Base-by-base conservation (phyloP, 2,113 vertebrate species). In the Sinocyclocheilus grahami region DNA sequence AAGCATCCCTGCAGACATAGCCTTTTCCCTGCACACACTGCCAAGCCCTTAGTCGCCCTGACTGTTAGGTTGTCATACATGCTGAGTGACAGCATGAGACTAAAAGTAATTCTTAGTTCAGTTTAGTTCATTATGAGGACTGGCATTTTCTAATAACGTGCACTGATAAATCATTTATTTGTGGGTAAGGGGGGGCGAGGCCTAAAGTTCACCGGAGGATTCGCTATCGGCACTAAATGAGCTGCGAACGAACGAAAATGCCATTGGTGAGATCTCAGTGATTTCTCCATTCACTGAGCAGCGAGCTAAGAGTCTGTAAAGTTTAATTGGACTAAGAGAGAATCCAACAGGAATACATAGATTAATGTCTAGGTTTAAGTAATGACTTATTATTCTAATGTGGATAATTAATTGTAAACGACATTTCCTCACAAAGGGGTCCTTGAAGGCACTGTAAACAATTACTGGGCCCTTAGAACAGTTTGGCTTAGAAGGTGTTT, bases 111-210 rank as follows among this genome's bases (percentile, higher is more conserved):
- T 94, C 90, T 92, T 90, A 92, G 92, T 93, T 91, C 89, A 94
- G 92, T 95, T 85, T 87, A 78, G 18, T 18, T 46, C 90, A 87
- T 87, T 92, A 92, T 84, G 90, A 89, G 93, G 93, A 95, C 76
- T 93, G 94, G 78, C 92, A 94, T 91, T 90, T 92, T 86, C 91
- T 95, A 95, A 96, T 93, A 93, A 93, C 93, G 80, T 86, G 33
- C 90, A 90, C 91, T 95, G 95, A 96, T 96, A 95, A 96, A 95
- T 95, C 90, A 96, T 95, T 94, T 93, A 93, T 94, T 88, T 92
- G 90, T 92, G 92, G 92, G 90, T 93, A 92, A 94, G 91, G 88
- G 88, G 88, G 90, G n/a, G 86, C 79, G 91, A 93, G 80, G 91
- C 92, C 92, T 87, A 0, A 87, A 90, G 92, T 95, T 92, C 13